Conservation (phyloP, 2,113 vertebrate genomes). For the Petroica traversi region DNA sequence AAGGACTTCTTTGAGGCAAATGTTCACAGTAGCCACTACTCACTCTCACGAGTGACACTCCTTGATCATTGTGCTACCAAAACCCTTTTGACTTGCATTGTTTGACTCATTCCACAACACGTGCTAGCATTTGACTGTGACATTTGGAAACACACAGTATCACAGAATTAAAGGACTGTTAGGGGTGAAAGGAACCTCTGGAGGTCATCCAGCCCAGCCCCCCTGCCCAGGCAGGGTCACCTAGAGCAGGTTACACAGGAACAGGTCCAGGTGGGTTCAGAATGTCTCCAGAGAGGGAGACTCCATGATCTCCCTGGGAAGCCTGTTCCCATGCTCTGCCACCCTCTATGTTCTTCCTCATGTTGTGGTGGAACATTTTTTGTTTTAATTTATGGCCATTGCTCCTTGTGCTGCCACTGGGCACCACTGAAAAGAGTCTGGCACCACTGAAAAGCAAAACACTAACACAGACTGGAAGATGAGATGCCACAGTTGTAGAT, state of each 20-base stretch:
- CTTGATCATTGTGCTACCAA: neutral
- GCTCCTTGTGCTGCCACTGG: neutral
- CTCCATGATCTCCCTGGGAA: neutral
- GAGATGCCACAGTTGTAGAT: neutral
- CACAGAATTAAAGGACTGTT: neutral
- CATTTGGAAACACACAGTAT: neutral
- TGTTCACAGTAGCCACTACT: neutral
- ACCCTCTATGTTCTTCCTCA: neutral
- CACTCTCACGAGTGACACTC: fast-evolving
- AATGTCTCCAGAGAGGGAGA: neutral
- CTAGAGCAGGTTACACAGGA: neutral
- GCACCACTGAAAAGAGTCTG: neutral
- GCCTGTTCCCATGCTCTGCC: neutral
- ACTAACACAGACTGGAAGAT: neutral
- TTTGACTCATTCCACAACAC: neutral
- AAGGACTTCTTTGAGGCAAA: neutral
- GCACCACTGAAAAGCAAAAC: neutral
- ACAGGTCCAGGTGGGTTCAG: neutral
- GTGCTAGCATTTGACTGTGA: neutral
- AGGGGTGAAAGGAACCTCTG: neutral
- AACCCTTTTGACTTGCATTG: fast-evolving
- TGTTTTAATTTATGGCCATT: neutral
- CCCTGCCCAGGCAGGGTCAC: neutral
- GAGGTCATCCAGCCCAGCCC: neutral
- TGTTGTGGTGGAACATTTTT: neutral